Evolutionary conservation across 2,797 vertebrate genomes (phyloP).

Genomic region (Neoniphon sammara): DNA sequence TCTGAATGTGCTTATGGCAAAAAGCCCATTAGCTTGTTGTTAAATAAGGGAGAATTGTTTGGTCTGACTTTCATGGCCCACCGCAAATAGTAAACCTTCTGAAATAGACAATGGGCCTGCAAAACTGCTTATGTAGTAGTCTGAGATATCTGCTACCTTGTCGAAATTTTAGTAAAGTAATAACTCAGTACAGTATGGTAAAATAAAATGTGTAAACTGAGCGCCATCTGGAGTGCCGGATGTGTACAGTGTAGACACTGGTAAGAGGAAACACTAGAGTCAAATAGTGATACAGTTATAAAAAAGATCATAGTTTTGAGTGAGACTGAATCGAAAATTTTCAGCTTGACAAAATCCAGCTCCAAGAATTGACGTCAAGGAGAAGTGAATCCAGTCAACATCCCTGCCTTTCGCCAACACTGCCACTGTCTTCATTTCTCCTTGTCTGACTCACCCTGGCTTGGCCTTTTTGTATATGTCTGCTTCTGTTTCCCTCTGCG

Average conservation of each 20-base stretch:
- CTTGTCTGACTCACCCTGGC: constrained; percentile 37
- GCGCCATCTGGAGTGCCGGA: too few species aligned
- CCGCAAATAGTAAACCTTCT: too few species aligned
- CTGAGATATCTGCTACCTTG: too few species aligned
- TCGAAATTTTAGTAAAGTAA: too few species aligned
- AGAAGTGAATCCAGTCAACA: background rate
- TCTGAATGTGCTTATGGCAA: too few species aligned
- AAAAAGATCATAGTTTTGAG: constrained; percentile 8
- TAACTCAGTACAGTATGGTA: too few species aligned
- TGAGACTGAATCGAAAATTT: constrained; percentile 20
- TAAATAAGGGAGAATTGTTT: too few species aligned
- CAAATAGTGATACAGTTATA: background rate
- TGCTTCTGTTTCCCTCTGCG: constrained; percentile 39
- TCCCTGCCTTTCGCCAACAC: background rate
- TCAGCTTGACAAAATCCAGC: background rate
- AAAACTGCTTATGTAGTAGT: too few species aligned
- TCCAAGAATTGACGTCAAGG: background rate
- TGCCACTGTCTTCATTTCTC: background rate
- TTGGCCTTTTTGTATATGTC: background rate
- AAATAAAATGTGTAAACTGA: too few species aligned
- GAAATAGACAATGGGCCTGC: too few species aligned
- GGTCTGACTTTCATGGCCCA: too few species aligned
- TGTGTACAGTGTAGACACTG: background rate
- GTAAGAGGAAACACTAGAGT: background rate
- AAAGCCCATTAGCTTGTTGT: too few species aligned